A percentile compares a stretch with the other conserved stretches of the same genome.
These are phyloP conservation scores for Brevimyrus niger DNA, from an alignment of 2,113 vertebrate species.

Conservation along the genomic window DNA sequence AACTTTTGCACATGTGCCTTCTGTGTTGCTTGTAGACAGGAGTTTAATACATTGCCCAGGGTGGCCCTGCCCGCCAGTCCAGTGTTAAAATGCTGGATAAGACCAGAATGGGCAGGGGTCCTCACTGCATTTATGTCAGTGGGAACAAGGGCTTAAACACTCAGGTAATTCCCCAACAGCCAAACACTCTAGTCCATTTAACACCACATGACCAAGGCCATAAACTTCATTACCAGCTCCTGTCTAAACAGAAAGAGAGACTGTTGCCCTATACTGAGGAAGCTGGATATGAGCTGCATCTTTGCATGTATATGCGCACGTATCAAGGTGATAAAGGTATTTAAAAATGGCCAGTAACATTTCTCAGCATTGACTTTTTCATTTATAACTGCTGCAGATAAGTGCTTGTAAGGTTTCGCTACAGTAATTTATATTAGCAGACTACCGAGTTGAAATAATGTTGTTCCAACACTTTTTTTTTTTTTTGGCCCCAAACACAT, in stretches of 20 bases:
- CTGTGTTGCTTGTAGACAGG: neutral
- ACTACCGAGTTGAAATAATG: slow-evolving; percentile 5
- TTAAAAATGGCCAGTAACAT: neutral
- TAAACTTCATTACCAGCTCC: neutral
- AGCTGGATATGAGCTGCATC: neutral
- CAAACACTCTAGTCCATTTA: neutral
- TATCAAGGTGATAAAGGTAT: neutral
- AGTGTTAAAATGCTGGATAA: neutral
- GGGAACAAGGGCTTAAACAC: neutral
- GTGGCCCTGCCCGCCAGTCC: neutral
- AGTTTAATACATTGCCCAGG: neutral
- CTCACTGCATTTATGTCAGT: neutral
- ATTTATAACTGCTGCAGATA: neutral
- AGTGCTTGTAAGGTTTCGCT: neutral
- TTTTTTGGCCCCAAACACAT: neutral
- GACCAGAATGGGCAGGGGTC: neutral
- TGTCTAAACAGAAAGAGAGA: neutral
- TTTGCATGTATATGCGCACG: neutral
- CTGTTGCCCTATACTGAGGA: neutral
- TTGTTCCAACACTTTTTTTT: slow-evolving; percentile 1
- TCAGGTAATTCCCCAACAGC: neutral
- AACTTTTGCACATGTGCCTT: neutral
- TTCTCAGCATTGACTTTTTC: neutral
- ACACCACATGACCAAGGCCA: neutral
- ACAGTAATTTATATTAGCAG: neutral